Evolutionary conservation across 1,140 invertebrate genomes (phyloP).

Genomic region (Calliphora vicina): DNA sequence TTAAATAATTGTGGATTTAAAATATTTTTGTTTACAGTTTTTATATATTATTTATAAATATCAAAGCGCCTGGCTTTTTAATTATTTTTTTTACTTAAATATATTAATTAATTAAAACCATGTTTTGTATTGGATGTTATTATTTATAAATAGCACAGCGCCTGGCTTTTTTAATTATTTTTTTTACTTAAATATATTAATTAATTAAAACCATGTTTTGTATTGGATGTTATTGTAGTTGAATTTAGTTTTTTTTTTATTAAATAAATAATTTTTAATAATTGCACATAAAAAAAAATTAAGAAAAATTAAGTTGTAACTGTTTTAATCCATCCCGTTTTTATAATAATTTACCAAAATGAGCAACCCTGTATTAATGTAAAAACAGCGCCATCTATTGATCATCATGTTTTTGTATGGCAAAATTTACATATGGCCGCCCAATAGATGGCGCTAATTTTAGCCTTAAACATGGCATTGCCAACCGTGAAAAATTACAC

Average conservation of each 20-base stretch:
- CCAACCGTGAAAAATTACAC: too few species aligned
- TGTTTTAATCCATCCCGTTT: too few species aligned
- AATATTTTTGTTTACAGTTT: constrained; percentile 39
- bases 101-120: constrained; percentile 8
- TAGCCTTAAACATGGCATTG: too few species aligned
- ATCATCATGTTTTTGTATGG: too few species aligned
- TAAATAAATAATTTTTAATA: constrained; percentile 31
- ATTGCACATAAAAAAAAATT: constrained; percentile 32
- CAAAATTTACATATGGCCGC: too few species aligned
- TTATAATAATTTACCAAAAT: too few species aligned
- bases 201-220: constrained; percentile 15
- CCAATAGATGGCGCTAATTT: too few species aligned
- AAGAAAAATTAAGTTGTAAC: neutral
- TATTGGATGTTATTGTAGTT: constrained; percentile 16
- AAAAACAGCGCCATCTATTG: too few species aligned
- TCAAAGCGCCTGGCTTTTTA: constrained; percentile 57
- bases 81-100: constrained; percentile 13
- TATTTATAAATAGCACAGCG: constrained; percentile 63
- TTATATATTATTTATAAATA: constrained; percentile 52
- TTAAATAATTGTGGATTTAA: constrained; percentile 46
- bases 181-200: constrained; percentile 16
- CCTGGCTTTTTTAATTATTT: constrained; percentile 45
- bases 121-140: constrained; percentile 22
- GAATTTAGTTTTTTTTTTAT: constrained; percentile 6
- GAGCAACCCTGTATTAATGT: too few species aligned